These are phyloP conservation scores for Axis porcinus DNA, from an alignment of 2,113 vertebrate species.

Conservation along the genomic window DNA sequence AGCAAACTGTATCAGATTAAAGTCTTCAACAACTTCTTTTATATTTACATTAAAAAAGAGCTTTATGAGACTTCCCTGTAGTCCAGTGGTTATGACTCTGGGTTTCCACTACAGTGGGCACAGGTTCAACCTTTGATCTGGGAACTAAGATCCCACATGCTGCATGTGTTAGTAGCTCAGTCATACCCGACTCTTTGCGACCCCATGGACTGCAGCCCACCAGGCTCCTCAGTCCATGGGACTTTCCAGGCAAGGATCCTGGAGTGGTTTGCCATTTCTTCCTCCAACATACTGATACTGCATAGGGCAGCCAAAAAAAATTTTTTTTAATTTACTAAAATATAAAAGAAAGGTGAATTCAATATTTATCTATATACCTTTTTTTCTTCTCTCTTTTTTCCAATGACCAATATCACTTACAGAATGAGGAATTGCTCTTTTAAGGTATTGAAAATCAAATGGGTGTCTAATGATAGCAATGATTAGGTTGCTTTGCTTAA, in stretches of 20 bases:
- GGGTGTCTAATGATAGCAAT: not conserved
- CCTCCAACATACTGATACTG: not conserved
- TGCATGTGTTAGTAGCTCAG: not conserved
- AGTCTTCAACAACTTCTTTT: not conserved
- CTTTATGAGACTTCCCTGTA: not conserved
- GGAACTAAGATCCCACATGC: not conserved
- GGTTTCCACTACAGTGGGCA: not conserved
- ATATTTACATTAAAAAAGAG: not conserved
- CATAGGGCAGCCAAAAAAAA: not conserved
- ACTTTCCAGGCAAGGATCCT: not conserved
- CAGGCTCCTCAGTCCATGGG: not conserved
- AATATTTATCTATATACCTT: not conserved
- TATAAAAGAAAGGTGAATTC: not conserved
- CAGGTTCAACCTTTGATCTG: not conserved
- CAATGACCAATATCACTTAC: not conserved
- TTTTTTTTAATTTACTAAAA: not conserved
- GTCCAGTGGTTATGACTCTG: not conserved
- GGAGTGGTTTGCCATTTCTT: not conserved
- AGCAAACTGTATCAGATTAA: not conserved
- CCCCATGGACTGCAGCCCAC: not conserved
- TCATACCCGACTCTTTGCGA: accelerated
- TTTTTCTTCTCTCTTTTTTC: not conserved
- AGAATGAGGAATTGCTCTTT: not conserved
- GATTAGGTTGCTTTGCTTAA: not conserved
- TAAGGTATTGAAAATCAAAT: not conserved